Evolutionary conservation across 2,797 vertebrate species (phyloP).

Genomic region (Glossophaga mutica): DNA sequence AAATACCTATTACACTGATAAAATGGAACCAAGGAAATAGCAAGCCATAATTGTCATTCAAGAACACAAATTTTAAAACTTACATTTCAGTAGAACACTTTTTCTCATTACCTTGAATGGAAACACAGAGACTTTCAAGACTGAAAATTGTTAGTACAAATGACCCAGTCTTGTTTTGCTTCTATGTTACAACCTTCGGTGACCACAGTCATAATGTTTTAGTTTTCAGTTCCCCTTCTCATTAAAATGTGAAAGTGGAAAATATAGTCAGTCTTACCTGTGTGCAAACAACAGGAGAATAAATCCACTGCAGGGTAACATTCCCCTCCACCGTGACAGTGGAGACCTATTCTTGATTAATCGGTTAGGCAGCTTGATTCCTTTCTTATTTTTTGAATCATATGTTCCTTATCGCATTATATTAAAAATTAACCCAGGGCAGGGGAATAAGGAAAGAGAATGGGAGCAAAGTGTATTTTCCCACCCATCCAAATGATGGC

Average conservation of each 20-base stretch:
- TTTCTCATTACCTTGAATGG: not conserved
- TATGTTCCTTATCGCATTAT: not conserved
- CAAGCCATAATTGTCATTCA: not conserved
- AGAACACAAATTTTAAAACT: not conserved
- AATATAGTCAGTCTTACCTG: not conserved
- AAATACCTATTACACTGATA: not conserved
- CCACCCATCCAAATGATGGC: not conserved
- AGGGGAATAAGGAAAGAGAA: not conserved
- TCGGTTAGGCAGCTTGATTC: not conserved
- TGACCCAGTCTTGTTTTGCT: not conserved
- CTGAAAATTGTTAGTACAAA: not conserved
- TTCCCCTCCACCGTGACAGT: not conserved
- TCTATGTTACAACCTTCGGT: not conserved
- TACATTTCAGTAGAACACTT: not conserved
- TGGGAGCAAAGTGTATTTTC: not conserved
- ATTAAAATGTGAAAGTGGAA: conserved; percentile 7
- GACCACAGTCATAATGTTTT: not conserved
- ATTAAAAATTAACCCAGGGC: conserved; percentile 24
- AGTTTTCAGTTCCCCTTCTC: not conserved
- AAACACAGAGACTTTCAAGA: not conserved
- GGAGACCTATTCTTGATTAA: not conserved
- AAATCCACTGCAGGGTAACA: not conserved
- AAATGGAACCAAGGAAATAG: not conserved
- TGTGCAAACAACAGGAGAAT: not conserved
- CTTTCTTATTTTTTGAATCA: conserved; percentile 35